A percentile compares a stretch with the other conserved stretches of the same genome.
Evolutionary conservation across 2,888 invertebrate species (phyloP).

Genomic region (Plebejus argus): DNA sequence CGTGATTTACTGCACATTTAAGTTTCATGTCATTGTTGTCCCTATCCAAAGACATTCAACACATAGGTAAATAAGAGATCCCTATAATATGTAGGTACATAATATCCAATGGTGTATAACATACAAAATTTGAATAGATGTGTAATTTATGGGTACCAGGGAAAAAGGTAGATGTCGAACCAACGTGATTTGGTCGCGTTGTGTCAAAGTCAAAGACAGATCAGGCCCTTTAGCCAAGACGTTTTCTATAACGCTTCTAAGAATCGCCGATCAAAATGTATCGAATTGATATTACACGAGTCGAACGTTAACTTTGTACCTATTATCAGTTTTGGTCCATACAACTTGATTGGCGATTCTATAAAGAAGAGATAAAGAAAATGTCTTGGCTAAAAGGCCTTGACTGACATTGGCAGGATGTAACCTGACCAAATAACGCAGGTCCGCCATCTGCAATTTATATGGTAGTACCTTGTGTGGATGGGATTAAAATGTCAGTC

Average conservation of each 20-base stretch:
- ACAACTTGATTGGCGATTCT: too few species aligned
- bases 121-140: slow-evolving; percentile 50
- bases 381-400: too few species aligned
- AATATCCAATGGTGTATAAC: slow-evolving; percentile 47
- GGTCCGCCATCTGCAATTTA: not conserved
- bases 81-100: slow-evolving; percentile 42
- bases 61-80: slow-evolving; percentile 41
- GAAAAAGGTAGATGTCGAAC: not conserved
- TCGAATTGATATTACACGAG: too few species aligned
- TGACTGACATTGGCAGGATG: not conserved
- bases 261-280: too few species aligned
- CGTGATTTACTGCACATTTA: too few species aligned
- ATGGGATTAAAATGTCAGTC: not conserved
- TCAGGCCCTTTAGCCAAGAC: too few species aligned
- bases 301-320: too few species aligned
- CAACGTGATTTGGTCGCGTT: not conserved
- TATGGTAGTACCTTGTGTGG: not conserved
- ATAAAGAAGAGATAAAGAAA: too few species aligned
- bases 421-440: not conserved
- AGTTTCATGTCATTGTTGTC: slow-evolving; percentile 39
- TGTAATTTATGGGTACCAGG: not conserved
- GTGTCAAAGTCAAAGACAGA: not conserved
- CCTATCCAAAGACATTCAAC: slow-evolving; percentile 43
- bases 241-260: too few species aligned
- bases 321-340: too few species aligned